Evolutionary conservation across 2,113 vertebrate species (phyloP), one percentile per base, ranked within the genome.

Genomic region (Albula goreensis): DNA sequence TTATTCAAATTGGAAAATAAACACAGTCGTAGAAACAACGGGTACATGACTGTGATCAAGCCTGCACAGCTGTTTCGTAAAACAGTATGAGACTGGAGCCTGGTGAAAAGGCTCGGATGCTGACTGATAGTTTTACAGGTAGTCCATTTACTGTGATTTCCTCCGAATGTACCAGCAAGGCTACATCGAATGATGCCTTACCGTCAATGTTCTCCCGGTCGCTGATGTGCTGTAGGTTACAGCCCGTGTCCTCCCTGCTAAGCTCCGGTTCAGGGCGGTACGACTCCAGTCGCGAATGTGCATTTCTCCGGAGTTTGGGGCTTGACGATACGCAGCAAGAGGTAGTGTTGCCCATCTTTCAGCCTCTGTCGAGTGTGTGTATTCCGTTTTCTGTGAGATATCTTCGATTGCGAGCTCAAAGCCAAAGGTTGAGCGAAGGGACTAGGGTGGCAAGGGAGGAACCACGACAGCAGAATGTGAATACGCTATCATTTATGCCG

Each of bases 161-260:
- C n/a, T 74, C n/a, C 70, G 11, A 22, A 6, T 56, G 53, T 56
- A 9, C 53, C 6, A 56, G 12, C 12, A 56, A 56, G 1, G 53
- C 53, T 78, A 31, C 25, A 5, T 41, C 25, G 81, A 7, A 2
- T 2, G 48, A 0, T 25, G 51, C 31, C 96, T 95, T 93, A 99
- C 98, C 98, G 90, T 99, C 98, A 13, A 98, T 92, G 91, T 99
- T 98, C 89, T 99, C 98, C 63, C 98, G 91, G 94, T 99, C 98
- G 94, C 98, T 99, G 96, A 98, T 99, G 96, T 99, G 98, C 95
- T 99, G 98, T 90, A 99, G 97, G 95, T 98, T 99, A 94, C 97
- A 98, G 93, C 97, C 97, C 10, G 97, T 98, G 93, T 98, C 97
- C 92, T 98, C 98, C 56, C 97, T 95, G 93, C 97, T 98, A 88